A percentile compares a stretch with the other conserved stretches of the same genome.
These are phyloP conservation scores for Epinephelus cyanopodus DNA, from an alignment of 2,113 vertebrate species.

Conservation along the genomic window DNA sequence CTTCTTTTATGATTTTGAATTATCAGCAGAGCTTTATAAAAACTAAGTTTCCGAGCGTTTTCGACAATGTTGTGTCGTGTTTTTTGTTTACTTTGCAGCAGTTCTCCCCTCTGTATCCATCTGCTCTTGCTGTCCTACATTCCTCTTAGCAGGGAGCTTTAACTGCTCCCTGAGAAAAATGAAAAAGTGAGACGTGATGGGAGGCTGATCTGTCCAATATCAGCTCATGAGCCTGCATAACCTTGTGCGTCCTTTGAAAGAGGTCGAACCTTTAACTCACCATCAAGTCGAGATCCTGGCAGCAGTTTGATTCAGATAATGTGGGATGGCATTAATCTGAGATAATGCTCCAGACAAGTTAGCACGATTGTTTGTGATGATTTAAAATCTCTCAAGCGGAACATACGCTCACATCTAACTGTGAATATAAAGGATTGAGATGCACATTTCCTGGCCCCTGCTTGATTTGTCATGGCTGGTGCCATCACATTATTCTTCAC, in stretches of 20 bases:
- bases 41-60: conserved; percentile 7
- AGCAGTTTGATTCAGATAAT: conserved; percentile 39
- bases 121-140: conserved; percentile 55
- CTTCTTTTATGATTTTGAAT: not conserved
- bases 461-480: conserved; percentile 24
- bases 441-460: conserved; percentile 36
- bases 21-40: not conserved
- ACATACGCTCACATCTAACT: not conserved
- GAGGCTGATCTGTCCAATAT: conserved; percentile 29
- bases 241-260: conserved; percentile 26
- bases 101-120: conserved; percentile 13
- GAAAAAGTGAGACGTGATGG: conserved; percentile 72
- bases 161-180: conserved; percentile 58
- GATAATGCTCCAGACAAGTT: not conserved
- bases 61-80: conserved; percentile 13
- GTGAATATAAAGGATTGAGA: not conserved
- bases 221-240: conserved; percentile 8
- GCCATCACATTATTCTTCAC: conserved; percentile 21
- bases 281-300: not conserved
- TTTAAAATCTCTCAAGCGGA: not conserved
- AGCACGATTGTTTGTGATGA: not conserved
- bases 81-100: conserved; percentile 44
- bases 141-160: conserved; percentile 53
- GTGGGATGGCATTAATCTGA: not conserved
- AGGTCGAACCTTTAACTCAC: not conserved